Base-by-base conservation (phyloP, 2,888 invertebrate genomes). In the Rhagonycha lutea region DNA sequence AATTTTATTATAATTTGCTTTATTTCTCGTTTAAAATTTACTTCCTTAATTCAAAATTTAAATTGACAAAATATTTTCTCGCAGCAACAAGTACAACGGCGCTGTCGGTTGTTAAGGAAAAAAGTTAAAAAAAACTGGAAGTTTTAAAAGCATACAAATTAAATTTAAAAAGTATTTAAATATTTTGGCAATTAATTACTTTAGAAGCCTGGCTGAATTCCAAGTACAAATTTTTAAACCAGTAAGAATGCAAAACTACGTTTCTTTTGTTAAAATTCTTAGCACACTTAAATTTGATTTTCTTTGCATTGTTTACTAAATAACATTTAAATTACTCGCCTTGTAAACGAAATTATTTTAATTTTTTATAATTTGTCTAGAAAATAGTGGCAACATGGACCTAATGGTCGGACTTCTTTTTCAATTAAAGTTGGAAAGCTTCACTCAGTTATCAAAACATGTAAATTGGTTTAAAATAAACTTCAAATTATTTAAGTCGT, bases 1-100 rank as follows among this genome's bases (percentile, higher is more conserved):
- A 72, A 76, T 65, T 73, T 69, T 73, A 69, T 76, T 73, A n/a
- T 76, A 72, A 70, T 76, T 76, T 69, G 47, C 68, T 68, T 76
- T 73, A 61, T 74, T 70, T 70, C 68, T 32, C 74, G 67, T 70
- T 74, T 26, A 70, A 61, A 68, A 70, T 65, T 69, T 67, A 69
- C 60, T 68, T 29, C 18, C 8, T 73, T 72, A 68, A 61, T 76
- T 62, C 61, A 14, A 61, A 62, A 65, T 74, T 74, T 69, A 23
- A 70, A 68, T 24, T 29, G 32, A 18, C 14, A 24, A 68, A 47
- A 68, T 61, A 14, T 14, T 61, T 60, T 61, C 12, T 5, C 26
- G 18, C 12, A 18, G 26, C 28, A 29, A 70, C 62, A 70, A 70
- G 26, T 62, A n/a, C 24, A 14, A 14, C 29, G 61, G 65, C 28